A percentile compares a stretch with the other conserved stretches of the same genome.
Evolutionary conservation across 1,140 invertebrate genomes (phyloP).

Genomic region (Lineus longissimus): DNA sequence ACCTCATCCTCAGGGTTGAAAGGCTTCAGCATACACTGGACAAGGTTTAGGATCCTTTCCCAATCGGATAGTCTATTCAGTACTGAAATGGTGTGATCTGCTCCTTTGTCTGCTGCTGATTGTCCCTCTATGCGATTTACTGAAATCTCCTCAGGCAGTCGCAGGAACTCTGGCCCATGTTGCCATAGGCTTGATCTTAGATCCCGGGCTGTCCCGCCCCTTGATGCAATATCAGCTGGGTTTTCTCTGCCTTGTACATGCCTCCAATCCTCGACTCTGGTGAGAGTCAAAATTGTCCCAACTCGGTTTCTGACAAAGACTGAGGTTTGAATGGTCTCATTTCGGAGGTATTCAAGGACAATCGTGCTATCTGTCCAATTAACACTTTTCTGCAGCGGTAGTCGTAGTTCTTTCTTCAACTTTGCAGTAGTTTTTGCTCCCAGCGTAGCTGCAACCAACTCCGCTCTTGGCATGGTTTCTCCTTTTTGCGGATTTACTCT

Average conservation of each 20-base stretch:
- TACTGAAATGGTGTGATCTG: too few species aligned
- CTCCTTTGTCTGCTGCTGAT: not conserved
- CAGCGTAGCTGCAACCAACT: not conserved
- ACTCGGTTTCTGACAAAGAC: not conserved
- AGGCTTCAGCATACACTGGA: not conserved
- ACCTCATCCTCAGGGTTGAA: not conserved
- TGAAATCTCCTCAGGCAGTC: not conserved
- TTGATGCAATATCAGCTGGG: not conserved
- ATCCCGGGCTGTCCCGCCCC: not conserved
- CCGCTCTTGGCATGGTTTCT: slow-evolving; percentile 7
- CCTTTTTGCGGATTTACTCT: slow-evolving; percentile 3
- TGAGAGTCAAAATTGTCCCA: not conserved
- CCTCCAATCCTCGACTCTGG: not conserved
- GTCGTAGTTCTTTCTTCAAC: slow-evolving; percentile 4
- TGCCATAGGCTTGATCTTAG: not conserved
- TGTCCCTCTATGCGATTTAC: not conserved
- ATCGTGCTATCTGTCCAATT: slow-evolving; percentile 2
- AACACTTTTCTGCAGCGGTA: slow-evolving; percentile 3
- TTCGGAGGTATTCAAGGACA: not conserved
- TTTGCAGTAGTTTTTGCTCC: not conserved
- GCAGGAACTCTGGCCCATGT: not conserved
- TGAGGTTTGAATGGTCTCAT: not conserved
- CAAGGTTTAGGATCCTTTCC: not conserved
- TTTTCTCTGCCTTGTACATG: slow-evolving; percentile 2
- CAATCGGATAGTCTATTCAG: not conserved